Conservation (phyloP, 1,140 invertebrate genomes). For the Teleopsis dalmanni region DNA sequence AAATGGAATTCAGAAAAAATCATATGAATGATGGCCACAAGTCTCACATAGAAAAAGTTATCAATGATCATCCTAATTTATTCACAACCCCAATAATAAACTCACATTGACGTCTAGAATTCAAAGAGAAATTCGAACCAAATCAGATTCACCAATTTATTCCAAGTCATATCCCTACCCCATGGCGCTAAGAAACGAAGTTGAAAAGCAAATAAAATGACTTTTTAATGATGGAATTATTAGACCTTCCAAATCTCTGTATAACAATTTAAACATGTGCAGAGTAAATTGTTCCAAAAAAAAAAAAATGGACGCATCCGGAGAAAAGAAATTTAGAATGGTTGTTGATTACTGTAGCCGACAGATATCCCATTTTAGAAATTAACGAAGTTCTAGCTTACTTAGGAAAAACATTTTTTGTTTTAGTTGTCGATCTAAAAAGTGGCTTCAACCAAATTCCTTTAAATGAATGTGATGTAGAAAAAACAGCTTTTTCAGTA, state of each 20-base stretch:
- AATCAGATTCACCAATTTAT: no score
- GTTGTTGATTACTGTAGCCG: background rate
- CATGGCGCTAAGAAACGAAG: slow-evolving; percentile 1
- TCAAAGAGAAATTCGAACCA: no score
- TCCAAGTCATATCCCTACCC: background rate
- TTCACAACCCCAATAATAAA: no score
- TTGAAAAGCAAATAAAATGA: background rate
- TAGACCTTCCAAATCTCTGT: slow-evolving; percentile 1
- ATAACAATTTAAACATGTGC: background rate
- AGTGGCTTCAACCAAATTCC: background rate
- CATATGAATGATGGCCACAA: no score
- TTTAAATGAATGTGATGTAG: background rate
- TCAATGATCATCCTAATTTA: no score
- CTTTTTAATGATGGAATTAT: background rate
- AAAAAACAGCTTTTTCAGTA: no score
- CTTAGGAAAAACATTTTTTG: background rate
- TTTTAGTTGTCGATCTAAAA: background rate
- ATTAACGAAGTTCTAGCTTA: background rate
- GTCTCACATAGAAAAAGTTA: no score
- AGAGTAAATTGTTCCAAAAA: background rate
- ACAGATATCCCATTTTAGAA: background rate
- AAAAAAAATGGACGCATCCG: background rate
- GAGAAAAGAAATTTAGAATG: background rate
- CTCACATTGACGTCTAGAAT: no score
- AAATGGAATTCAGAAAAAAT: no score